Evolutionary conservation across 2,888 invertebrate species (phyloP).

Genomic region (Smittia aterrima): DNA sequence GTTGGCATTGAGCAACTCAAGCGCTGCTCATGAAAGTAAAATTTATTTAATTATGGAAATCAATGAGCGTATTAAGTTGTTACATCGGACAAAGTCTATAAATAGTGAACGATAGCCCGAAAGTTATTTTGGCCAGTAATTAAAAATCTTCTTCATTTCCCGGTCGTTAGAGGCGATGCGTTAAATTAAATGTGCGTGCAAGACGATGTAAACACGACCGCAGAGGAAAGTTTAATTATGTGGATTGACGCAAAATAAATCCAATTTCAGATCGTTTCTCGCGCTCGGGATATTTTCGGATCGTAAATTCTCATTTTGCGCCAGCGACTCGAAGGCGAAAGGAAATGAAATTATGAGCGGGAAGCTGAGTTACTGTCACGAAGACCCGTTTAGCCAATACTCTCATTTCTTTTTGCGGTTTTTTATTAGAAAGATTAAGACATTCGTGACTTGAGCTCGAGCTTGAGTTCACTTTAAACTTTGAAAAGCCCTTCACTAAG

Average conservation of each 20-base stretch:
- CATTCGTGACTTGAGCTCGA: too few species aligned
- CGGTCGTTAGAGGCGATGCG: background rate
- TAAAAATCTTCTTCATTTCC: background rate
- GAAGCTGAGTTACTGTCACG: background rate
- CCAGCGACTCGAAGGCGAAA: background rate
- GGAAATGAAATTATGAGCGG: background rate
- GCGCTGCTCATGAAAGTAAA: conserved; percentile 20
- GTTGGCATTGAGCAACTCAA: background rate
- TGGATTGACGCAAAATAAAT: background rate
- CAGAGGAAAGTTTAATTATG: background rate
- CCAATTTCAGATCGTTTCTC: background rate
- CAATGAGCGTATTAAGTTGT: background rate
- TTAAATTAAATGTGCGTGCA: conserved; percentile 34
- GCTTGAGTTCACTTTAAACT: too few species aligned
- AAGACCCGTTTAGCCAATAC: background rate
- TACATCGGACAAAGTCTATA: background rate
- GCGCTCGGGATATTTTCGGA: background rate
- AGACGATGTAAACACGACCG: background rate
- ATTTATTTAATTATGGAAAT: conserved; percentile 24
- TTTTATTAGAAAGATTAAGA: too few species aligned
- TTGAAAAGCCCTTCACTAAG: too few species aligned
- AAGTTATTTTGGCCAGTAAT: background rate
- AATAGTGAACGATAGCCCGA: background rate
- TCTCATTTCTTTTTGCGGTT: background rate
- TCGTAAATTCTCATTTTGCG: background rate